Evolutionary conservation across 2,113 vertebrate genomes (phyloP).

Genomic region (Hippolais icterina): DNA sequence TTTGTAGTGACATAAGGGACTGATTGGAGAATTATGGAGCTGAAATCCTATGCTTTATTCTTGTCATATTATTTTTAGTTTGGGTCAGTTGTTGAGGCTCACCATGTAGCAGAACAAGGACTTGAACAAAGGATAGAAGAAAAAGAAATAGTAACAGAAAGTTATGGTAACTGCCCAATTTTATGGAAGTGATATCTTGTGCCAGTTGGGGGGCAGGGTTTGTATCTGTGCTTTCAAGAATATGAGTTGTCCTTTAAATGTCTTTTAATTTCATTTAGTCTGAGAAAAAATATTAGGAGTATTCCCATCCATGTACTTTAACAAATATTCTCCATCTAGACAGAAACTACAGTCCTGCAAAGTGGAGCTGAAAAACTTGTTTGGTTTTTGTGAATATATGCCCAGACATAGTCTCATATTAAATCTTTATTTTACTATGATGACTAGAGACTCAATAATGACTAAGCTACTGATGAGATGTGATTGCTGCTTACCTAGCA

Average conservation of each 20-base stretch:
- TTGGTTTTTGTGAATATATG: not conserved
- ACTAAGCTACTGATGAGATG: slow-evolving; percentile 42
- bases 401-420: not conserved
- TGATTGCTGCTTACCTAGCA: slow-evolving; percentile 55
- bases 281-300: not conserved
- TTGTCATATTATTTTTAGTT: not conserved
- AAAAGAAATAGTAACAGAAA: not conserved
- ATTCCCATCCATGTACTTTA: not conserved
- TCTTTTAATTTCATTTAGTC: not conserved
- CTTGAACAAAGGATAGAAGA: not conserved
- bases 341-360: not conserved
- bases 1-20: not conserved
- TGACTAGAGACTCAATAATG: slow-evolving; percentile 48
- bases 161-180: not conserved
- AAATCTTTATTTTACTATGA: slow-evolving; percentile 44
- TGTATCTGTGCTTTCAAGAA: not conserved
- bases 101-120: not conserved
- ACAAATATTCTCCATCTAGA: not conserved
- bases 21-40: not conserved
- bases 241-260: not conserved
- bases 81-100: not conserved
- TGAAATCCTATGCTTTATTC: not conserved
- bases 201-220: not conserved
- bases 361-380: not conserved
- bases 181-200: not conserved